Conservation (phyloP, 2,888 invertebrate genomes). For the Phrixothrix hirtus region DNA sequence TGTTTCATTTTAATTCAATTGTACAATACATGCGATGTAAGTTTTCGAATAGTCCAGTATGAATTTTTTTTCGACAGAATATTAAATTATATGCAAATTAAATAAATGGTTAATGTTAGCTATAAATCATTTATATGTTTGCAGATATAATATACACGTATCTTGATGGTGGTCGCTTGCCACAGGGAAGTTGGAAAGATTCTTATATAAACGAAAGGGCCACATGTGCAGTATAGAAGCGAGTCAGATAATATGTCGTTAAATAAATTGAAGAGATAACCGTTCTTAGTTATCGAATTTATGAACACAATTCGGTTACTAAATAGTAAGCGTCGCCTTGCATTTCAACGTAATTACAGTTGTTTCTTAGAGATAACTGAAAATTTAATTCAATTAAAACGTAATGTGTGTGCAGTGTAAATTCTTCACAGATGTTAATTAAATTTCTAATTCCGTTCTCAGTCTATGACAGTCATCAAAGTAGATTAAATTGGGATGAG, state of each 20-base stretch:
- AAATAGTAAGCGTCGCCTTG: constrained; percentile 35
- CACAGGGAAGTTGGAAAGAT: constrained; percentile 7
- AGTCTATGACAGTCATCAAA: constrained; percentile 56
- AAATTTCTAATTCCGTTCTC: constrained; percentile 55
- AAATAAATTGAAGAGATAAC: constrained; percentile 47
- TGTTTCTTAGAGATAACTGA: constrained; percentile 48
- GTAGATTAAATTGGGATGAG: constrained; percentile 56
- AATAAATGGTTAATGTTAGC: no score
- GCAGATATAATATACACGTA: no score
- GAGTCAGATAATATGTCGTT: constrained; percentile 44
- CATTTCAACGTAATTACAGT: constrained; percentile 44
- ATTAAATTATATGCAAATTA: no score
- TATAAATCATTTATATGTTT: no score
- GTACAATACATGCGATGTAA: no score
- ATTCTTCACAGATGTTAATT: constrained; percentile 52
- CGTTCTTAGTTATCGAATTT: constrained; percentile 45
- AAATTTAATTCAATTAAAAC: constrained; percentile 42
- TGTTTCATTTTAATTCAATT: no score
- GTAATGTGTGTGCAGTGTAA: constrained; percentile 36
- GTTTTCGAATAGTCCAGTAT: no score
- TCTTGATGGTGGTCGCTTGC: background rate
- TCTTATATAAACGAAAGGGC: constrained; percentile 25
- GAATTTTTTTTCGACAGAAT: no score
- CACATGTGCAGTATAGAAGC: constrained; percentile 38
- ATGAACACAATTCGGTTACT: constrained; percentile 40